Percentiles rank a stretch among this genome's conserved stretches.
phyloP scores from a whole-genome alignment of 2,113 vertebrate species.

The Chaetura pelagica region DNA sequence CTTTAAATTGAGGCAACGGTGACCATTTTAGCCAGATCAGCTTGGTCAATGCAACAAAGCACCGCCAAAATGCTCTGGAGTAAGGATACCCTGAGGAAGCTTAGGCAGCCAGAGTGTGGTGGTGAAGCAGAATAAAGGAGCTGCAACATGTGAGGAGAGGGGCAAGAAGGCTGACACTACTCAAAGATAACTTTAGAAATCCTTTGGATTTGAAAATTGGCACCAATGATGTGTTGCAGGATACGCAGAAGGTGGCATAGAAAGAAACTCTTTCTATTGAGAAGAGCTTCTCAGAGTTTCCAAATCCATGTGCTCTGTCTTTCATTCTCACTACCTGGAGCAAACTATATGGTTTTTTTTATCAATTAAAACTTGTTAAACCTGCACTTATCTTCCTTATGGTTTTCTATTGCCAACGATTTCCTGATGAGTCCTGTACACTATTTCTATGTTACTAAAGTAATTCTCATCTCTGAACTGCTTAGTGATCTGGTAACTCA shows the following conservation, averaged over 20 bases:
- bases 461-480: neutral
- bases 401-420: neutral
- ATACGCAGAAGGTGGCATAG: neutral
- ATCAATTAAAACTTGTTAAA: neutral
- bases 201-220: neutral
- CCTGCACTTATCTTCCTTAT: neutral
- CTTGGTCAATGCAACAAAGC: neutral
- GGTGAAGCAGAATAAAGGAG: neutral
- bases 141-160: rapidly evolving
- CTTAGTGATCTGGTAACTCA: neutral
- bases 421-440: neutral
- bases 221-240: neutral
- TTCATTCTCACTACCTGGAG: neutral
- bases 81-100: neutral
- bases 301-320: neutral
- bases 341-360: neutral
- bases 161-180: neutral
- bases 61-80: neutral
- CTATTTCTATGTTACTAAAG: neutral
- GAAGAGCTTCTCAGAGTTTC: neutral
- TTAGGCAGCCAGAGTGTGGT: rapidly evolving
- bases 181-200: neutral
- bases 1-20: neutral
- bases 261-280: neutral
- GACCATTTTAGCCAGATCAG: neutral